Conservation (phyloP, 2,888 invertebrate species). For the Serrognathus titanus region DNA sequence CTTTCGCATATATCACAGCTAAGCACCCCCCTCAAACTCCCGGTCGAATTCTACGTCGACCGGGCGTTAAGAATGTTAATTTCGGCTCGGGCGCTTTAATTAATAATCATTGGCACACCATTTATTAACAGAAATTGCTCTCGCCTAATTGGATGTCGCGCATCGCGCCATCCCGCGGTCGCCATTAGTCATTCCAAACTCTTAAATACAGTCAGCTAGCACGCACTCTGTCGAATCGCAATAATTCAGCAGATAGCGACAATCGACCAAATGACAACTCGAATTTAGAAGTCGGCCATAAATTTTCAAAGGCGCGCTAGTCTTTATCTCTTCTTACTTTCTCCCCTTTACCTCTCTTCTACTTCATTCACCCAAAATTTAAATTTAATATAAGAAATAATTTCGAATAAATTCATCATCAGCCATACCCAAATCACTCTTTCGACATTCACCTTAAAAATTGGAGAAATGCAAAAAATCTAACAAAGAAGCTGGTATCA, state of each 20-base stretch:
- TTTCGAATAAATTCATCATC: no score
- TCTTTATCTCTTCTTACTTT: constrained; percentile 3
- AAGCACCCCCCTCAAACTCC: constrained; percentile 8
- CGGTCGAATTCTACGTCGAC: constrained; percentile 19
- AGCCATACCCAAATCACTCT: no score
- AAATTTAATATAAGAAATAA: no score
- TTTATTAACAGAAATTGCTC: constrained; percentile 45
- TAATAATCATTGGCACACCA: constrained; percentile 47
- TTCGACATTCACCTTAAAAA: no score
- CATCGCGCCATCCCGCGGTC: constrained; percentile 37
- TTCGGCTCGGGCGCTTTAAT: constrained; percentile 40
- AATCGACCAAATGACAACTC: constrained; percentile 27
- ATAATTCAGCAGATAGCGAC: constrained; percentile 34
- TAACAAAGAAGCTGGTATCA: no score
- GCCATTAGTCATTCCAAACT: constrained; percentile 37
- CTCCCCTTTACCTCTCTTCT: no score
- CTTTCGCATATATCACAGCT: constrained; percentile 19
- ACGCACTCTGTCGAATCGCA: constrained; percentile 34
- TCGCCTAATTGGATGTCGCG: constrained; percentile 44
- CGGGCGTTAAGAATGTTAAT: constrained; percentile 36
- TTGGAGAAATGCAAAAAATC: no score
- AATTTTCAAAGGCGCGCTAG: constrained; percentile 19
- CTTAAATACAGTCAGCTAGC: constrained; percentile 20
- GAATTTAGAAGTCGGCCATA: constrained; percentile 27
- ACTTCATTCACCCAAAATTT: no score